A percentile compares a stretch with the other conserved stretches of the same genome.
phyloP scores from a whole-genome alignment of 2,797 vertebrate species.

The Ataeniobius toweri region DNA sequence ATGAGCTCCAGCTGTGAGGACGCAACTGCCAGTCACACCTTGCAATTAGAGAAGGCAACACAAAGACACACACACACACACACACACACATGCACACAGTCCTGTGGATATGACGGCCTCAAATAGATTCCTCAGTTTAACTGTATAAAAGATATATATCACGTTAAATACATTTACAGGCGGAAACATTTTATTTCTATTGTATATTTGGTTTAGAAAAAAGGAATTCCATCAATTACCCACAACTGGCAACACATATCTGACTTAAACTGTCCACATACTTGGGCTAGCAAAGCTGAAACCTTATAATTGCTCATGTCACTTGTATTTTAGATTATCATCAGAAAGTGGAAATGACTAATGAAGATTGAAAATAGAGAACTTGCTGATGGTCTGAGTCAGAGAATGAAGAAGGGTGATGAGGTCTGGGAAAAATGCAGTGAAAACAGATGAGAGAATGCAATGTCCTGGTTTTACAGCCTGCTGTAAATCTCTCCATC shows the following conservation, averaged over 20 bases:
- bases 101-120: too few relatives aligned
- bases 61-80: too few relatives aligned
- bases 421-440: slow-evolving; percentile 1
- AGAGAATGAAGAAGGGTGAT: not conserved
- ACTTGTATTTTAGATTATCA: not conserved
- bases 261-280: not conserved
- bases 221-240: too few relatives aligned
- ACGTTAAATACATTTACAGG: too few relatives aligned
- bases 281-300: not conserved
- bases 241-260: not conserved
- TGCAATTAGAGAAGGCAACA: too few relatives aligned
- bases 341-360: not conserved
- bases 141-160: too few relatives aligned
- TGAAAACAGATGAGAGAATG: slow-evolving; percentile 4
- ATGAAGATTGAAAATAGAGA: not conserved
- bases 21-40: too few relatives aligned
- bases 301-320: not conserved
- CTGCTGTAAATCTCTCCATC: slow-evolving; percentile 41
- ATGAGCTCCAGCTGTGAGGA: too few relatives aligned
- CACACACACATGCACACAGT: too few relatives aligned
- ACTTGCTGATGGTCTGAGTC: not conserved
- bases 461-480: slow-evolving; percentile 29
- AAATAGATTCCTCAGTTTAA: too few relatives aligned
- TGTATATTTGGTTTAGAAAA: too few relatives aligned
- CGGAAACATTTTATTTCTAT: too few relatives aligned